Conservation (phyloP, 2,888 invertebrate genomes). For the Oithona nana region DNA sequence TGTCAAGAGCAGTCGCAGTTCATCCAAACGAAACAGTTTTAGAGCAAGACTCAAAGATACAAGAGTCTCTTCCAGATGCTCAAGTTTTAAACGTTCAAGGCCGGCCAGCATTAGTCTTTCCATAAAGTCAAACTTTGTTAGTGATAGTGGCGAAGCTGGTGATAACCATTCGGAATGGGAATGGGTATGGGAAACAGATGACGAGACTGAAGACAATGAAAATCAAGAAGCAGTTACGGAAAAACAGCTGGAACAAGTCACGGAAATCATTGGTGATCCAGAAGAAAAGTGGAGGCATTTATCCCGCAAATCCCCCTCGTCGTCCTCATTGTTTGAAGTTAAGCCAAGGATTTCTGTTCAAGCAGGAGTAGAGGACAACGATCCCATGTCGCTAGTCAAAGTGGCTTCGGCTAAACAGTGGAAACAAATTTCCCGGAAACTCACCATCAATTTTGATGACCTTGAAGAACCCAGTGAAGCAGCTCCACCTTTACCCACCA, state of each 20-base stretch:
- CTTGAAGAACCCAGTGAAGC: neutral
- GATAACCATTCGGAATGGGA: neutral
- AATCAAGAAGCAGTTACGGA: neutral
- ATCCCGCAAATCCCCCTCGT: neutral
- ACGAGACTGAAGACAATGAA: neutral
- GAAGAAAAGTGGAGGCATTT: constrained; percentile 8
- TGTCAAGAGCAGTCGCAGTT: neutral
- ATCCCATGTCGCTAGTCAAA: neutral
- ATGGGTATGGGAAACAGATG: constrained; percentile 10
- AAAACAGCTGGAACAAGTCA: neutral
- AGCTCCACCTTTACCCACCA: neutral
- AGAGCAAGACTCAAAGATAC: neutral
- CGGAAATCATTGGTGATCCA: constrained; percentile 5
- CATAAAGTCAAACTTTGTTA: neutral
- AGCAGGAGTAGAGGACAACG: neutral
- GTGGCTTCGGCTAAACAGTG: constrained; percentile 12
- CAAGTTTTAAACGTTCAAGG: neutral
- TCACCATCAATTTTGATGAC: constrained; percentile 8
- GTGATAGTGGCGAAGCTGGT: neutral
- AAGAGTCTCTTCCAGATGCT: too few relatives aligned
- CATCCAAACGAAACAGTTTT: constrained; percentile 11
- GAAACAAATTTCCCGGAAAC: constrained; percentile 8
- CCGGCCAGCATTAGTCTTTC: neutral
- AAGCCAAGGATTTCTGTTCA: constrained; percentile 1
- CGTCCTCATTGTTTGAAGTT: neutral